These are phyloP conservation scores for Calidris pygmaea DNA, from an alignment of 2,113 vertebrate species.

Conservation along the genomic window DNA sequence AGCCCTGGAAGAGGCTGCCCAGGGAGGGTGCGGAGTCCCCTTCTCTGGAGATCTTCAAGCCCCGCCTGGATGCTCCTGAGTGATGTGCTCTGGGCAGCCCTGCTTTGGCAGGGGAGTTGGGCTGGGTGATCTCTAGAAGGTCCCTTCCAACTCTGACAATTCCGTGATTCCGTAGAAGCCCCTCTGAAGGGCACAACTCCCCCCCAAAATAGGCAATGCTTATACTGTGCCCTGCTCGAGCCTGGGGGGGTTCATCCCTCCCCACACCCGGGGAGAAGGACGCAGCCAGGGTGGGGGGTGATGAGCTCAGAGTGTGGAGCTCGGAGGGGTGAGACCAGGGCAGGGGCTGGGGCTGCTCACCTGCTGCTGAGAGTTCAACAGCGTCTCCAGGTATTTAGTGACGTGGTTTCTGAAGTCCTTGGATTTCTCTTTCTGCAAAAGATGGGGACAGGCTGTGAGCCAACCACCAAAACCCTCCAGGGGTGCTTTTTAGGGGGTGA, in stretches of 20 bases:
- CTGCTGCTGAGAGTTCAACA: slow-evolving; percentile 92
- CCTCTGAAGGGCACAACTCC: too few species aligned
- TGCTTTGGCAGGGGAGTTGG: too few species aligned
- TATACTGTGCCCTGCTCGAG: too few species aligned
- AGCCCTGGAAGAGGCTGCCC: too few species aligned
- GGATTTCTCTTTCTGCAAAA: slow-evolving; percentile 89
- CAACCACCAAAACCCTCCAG: background rate
- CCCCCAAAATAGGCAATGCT: fast-evolving
- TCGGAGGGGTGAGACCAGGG: fast-evolving
- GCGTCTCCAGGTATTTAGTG: slow-evolving; percentile 88
- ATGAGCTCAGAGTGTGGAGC: background rate
- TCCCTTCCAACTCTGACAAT: too few species aligned
- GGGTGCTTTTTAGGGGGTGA: too few species aligned
- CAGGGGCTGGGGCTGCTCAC: slow-evolving; percentile 67
- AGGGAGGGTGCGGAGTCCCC: too few species aligned
- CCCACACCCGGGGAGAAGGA: background rate
- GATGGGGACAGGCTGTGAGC: background rate
- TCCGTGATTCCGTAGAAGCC: too few species aligned
- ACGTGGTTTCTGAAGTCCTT: slow-evolving; percentile 92
- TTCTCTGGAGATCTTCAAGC: too few species aligned
- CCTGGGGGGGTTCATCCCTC: fast-evolving
- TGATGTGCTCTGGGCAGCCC: too few species aligned
- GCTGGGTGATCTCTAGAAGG: too few species aligned
- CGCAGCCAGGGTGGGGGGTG: fast-evolving
- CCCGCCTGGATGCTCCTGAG: too few species aligned